Conservation (phyloP, 2,888 invertebrate species). For the Hirtodrosophila histrioides region DNA sequence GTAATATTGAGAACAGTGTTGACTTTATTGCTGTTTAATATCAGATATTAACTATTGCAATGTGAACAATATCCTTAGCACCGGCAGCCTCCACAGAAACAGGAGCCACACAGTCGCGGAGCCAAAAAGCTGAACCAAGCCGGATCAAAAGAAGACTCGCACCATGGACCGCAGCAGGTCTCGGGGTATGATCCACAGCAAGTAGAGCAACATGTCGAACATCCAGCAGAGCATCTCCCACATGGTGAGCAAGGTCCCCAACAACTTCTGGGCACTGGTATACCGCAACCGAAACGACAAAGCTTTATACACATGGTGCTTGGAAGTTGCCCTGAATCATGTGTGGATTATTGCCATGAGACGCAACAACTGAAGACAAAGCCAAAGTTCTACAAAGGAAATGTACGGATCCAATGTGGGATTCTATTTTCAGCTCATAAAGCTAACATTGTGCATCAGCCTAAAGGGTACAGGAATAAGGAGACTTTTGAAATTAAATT, state of each 20-base stretch:
- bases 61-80: not conserved
- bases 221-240: slow-evolving; percentile 27
- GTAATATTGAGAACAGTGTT: too few species aligned
- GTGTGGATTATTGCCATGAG: not conserved
- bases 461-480: not conserved
- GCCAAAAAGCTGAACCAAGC: slow-evolving; percentile 43
- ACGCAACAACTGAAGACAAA: slow-evolving; percentile 2
- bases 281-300: slow-evolving; percentile 5
- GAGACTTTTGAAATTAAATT: too few species aligned
- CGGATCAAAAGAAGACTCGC: slow-evolving; percentile 38
- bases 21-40: too few species aligned
- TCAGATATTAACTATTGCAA: too few species aligned
- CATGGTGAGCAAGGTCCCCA: not conserved
- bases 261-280: slow-evolving; percentile 1
- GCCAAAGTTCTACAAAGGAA: not conserved
- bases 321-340: too few species aligned
- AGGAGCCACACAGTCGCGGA: slow-evolving; percentile 9
- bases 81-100: slow-evolving; percentile 3
- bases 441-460: not conserved
- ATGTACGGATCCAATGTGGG: slow-evolving; percentile 1
- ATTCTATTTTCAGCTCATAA: slow-evolving; percentile 5
- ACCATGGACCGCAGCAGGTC: slow-evolving; percentile 22
- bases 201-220: slow-evolving; percentile 11
- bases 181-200: slow-evolving; percentile 40
- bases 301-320: slow-evolving; percentile 25